A percentile compares a stretch with the other conserved stretches of the same genome.
Evolutionary conservation across 2,888 invertebrate genomes (phyloP).

Genomic region (Tupiocoris notatus): DNA sequence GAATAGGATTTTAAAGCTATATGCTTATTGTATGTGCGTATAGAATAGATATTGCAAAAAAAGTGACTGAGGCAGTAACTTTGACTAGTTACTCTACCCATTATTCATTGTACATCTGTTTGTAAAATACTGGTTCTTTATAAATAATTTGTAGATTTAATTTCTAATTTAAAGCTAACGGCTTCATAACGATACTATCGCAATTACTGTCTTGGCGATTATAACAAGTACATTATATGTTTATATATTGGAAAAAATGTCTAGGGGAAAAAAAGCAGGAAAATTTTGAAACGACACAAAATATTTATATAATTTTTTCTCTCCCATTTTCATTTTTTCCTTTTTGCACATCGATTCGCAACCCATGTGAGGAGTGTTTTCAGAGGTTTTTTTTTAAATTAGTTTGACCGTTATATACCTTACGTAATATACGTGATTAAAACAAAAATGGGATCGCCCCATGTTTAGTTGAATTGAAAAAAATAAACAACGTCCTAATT

Average conservation of each 20-base stretch:
- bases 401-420: conserved; percentile 15
- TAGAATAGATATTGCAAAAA: conserved; percentile 45
- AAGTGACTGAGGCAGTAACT: conserved; percentile 45
- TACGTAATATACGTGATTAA: background rate
- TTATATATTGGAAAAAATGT: conserved; percentile 34
- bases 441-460: conserved; percentile 3
- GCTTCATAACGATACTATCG: conserved; percentile 44
- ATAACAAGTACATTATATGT: conserved; percentile 34
- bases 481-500: conserved; percentile 10
- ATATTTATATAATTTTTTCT: conserved; percentile 29
- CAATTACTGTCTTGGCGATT: conserved; percentile 38
- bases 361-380: conserved; percentile 18
- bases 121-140: conserved; percentile 43
- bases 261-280: conserved; percentile 12
- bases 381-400: background rate
- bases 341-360: conserved; percentile 31
- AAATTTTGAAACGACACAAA: conserved; percentile 8
- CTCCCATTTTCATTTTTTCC: too few species aligned
- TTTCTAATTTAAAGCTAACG: conserved; percentile 46
- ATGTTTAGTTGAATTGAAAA: background rate
- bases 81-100: conserved; percentile 38
- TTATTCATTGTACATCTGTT: conserved; percentile 39
- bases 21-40: conserved; percentile 49
- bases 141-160: conserved; percentile 46
- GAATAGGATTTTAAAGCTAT: conserved; percentile 48